Conservation (phyloP, 2,113 vertebrate species). For the Halichoeres trimaculatus region DNA sequence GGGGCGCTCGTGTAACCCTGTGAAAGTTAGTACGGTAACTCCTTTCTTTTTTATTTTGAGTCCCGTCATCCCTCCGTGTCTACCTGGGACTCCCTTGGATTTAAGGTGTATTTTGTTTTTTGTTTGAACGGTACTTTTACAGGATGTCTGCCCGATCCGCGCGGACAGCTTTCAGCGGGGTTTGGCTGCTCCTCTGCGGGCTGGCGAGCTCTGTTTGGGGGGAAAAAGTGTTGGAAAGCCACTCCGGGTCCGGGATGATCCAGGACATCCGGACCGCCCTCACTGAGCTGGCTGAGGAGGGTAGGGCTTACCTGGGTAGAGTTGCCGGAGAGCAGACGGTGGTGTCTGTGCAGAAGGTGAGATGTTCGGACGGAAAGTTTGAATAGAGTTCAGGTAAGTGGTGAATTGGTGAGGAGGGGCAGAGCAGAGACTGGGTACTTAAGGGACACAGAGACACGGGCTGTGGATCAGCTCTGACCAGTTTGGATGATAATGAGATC, state of each 20-base stretch:
- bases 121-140: neutral
- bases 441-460: too few species aligned
- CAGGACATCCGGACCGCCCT: constrained; percentile 40
- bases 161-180: rapidly evolving
- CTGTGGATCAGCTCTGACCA: too few species aligned
- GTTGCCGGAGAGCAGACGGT: constrained; percentile 65
- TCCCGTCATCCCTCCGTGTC: neutral
- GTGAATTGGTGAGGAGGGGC: too few species aligned
- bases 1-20: neutral
- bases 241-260: constrained; percentile 35
- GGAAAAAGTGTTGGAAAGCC: constrained; percentile 15
- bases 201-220: constrained; percentile 6
- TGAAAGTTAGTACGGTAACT: neutral
- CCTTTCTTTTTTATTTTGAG: neutral
- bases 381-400: neutral
- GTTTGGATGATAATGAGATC: too few species aligned
- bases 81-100: neutral
- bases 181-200: constrained; percentile 23
- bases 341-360: constrained; percentile 68
- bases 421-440: too few species aligned
- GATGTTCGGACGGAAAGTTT: neutral
- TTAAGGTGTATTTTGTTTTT: neutral
- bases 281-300: constrained; percentile 54
- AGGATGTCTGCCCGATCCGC: rapidly evolving
- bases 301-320: constrained; percentile 51